These are phyloP conservation scores for Sebastiscus albofasciatus DNA, from an alignment of 2,797 vertebrate genomes.

Conservation along the genomic window DNA sequence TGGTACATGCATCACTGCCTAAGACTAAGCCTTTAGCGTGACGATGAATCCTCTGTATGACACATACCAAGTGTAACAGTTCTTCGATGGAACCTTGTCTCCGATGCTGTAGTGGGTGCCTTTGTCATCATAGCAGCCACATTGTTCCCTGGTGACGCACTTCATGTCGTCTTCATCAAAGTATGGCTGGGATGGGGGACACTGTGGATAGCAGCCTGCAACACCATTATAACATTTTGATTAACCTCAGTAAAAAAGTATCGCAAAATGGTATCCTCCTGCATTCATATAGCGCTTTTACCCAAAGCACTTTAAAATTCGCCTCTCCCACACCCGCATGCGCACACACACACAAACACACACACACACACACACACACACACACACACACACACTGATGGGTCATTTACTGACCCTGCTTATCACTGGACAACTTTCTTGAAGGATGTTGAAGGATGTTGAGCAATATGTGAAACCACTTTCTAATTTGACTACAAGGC, in stretches of 20 bases:
- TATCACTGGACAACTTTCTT: no score
- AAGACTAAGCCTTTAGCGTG: background rate
- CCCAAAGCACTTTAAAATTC: background rate
- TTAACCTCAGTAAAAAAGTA: background rate
- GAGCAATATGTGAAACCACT: no score
- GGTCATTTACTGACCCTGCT: no score
- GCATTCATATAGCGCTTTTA: background rate
- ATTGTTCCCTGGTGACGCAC: conserved; percentile 83
- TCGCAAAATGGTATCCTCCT: background rate
- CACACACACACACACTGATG: no score
- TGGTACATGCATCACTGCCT: background rate
- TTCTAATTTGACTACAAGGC: no score
- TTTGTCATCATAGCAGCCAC: conserved; percentile 87
- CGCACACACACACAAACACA: no score
- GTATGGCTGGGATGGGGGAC: conserved; percentile 84
- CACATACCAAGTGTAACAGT: conserved; percentile 89
- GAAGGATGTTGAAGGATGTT: no score
- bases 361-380: no score
- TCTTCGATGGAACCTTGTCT: conserved; percentile 72
- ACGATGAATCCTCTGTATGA: background rate
- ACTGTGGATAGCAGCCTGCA: conserved; percentile 93
- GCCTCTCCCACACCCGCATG: no score
- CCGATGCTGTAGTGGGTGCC: conserved; percentile 81
- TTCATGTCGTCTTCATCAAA: conserved; percentile 92
- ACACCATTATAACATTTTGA: background rate